phyloP scores from a whole-genome alignment of 2,888 invertebrate species.

The Aleiodes alternator region DNA sequence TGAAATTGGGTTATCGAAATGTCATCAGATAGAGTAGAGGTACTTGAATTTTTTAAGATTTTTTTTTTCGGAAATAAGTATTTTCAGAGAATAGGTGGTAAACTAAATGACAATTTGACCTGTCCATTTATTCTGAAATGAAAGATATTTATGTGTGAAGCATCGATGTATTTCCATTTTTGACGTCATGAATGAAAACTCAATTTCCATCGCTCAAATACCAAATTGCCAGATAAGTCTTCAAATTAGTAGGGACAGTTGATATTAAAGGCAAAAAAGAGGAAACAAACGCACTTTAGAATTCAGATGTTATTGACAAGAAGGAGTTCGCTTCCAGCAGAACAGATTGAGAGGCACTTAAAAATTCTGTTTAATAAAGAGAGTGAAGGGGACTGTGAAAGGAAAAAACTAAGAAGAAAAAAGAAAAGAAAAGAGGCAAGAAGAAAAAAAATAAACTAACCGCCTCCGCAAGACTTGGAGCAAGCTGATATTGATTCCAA shows the following conservation, averaged over 20 bases:
- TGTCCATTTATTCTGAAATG: background rate
- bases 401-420: background rate
- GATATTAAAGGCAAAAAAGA: background rate
- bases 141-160: background rate
- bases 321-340: constrained; percentile 23
- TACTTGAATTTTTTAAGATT: too few species aligned
- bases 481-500: constrained; percentile 90
- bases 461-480: constrained; percentile 95
- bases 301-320: constrained; percentile 22
- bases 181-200: constrained; percentile 25
- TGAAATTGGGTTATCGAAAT: too few species aligned
- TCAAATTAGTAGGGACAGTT: constrained; percentile 12
- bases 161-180: background rate
- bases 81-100: too few species aligned
- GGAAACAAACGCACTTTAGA: background rate
- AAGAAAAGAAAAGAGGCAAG: background rate
- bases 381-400: background rate
- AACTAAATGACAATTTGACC: too few species aligned
- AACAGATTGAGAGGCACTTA: constrained; percentile 29
- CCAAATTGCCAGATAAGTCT: background rate
- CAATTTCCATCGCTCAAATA: background rate
- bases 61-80: too few species aligned
- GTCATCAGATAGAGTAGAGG: too few species aligned
- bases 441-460: constrained; percentile 77
- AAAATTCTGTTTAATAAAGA: constrained; percentile 24